These are phyloP conservation scores for Aphodius granarius DNA, from an alignment of 2,888 invertebrate species.

Conservation along the genomic window DNA sequence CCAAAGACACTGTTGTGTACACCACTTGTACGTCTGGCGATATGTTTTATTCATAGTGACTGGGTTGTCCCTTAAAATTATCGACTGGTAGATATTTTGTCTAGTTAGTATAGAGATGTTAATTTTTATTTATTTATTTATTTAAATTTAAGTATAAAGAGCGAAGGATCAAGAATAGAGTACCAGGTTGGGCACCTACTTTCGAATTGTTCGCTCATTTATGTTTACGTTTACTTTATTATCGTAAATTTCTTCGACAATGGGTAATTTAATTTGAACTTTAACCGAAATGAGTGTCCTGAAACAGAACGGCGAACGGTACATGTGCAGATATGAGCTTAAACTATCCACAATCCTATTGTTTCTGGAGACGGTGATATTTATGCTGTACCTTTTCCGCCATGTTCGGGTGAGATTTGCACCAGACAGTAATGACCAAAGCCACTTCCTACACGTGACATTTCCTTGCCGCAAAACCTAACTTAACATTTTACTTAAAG, in stretches of 20 bases:
- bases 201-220: too few species aligned
- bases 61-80: not conserved
- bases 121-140: too few species aligned
- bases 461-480: not conserved
- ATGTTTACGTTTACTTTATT: too few species aligned
- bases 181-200: too few species aligned
- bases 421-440: not conserved
- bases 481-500: not conserved
- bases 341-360: not conserved
- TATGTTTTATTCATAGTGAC: not conserved
- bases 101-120: not conserved
- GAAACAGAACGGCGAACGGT: not conserved
- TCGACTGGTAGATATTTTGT: not conserved
- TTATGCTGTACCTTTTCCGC: not conserved
- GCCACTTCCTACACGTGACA: not conserved
- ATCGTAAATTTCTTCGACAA: not conserved
- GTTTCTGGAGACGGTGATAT: not conserved
- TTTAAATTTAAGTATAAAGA: too few species aligned
- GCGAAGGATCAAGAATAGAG: too few species aligned
- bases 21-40: not conserved
- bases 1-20: not conserved
- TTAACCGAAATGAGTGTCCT: not conserved
- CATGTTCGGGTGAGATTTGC: not conserved
- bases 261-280: not conserved
- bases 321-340: not conserved